phyloP scores from a whole-genome alignment of 2,113 vertebrate species.

The Lophochroa leadbeateri region DNA sequence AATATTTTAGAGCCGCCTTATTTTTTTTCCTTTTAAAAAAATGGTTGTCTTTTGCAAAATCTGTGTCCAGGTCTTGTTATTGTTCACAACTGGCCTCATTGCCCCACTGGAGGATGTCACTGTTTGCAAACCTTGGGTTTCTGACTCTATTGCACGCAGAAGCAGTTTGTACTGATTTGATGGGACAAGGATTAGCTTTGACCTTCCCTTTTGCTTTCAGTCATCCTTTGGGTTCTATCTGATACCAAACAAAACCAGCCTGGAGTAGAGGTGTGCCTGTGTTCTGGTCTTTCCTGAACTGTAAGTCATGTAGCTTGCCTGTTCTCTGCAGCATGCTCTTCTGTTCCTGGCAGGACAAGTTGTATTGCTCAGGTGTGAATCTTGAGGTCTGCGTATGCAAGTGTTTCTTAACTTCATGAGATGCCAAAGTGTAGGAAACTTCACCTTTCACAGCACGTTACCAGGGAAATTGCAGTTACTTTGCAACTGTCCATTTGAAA shows the following conservation, averaged over 20 bases:
- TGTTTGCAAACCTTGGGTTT: not conserved
- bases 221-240: not conserved
- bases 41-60: conserved; percentile 11
- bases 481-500: not conserved
- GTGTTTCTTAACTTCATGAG: conserved; percentile 41
- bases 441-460: not conserved
- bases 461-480: not conserved
- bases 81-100: not conserved
- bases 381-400: conserved; percentile 13
- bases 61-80: conserved; percentile 37
- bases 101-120: not conserved
- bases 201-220: not conserved
- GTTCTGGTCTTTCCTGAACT: not conserved
- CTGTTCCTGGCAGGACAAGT: conserved; percentile 7
- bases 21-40: not conserved
- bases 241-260: not conserved
- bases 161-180: not conserved
- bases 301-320: not conserved
- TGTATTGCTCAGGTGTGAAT: conserved; percentile 67
- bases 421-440: not conserved
- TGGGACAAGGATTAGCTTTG: not conserved
- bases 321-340: conserved; percentile 5
- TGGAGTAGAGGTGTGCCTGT: not conserved
- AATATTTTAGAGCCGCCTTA: not conserved
- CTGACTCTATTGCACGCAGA: not conserved